Percentiles rank a stretch among this genome's conserved stretches.
These are phyloP conservation scores for Nesogale talazaci DNA, from an alignment of 2,113 vertebrate species.

Conservation along the genomic window DNA sequence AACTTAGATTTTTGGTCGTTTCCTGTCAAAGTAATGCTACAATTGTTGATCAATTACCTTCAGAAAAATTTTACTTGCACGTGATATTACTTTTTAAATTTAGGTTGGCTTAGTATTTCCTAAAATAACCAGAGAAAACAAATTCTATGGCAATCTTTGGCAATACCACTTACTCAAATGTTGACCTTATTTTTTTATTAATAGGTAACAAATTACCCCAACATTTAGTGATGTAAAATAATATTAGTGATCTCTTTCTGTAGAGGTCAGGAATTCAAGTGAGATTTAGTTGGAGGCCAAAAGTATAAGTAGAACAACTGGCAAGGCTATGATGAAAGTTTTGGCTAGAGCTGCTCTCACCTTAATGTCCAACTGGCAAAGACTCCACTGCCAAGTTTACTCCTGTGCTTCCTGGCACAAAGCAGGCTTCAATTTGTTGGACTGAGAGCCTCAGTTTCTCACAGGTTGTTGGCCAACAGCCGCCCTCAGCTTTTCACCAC, in stretches of 20 bases:
- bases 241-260: neutral
- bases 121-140: neutral
- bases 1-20: too few species aligned
- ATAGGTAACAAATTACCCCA: neutral
- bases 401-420: neutral
- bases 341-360: neutral
- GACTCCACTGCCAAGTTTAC: neutral
- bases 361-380: neutral
- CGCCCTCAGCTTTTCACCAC: neutral
- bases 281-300: neutral
- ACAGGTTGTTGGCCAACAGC: neutral
- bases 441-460: neutral
- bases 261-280: neutral
- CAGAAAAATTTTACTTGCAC: too few species aligned
- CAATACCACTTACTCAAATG: neutral
- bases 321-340: neutral
- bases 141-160: neutral
- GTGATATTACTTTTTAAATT: too few species aligned
- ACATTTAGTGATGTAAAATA: neutral
- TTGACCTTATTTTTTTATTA: neutral
- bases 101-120: too few species aligned
- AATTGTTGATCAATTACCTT: too few species aligned
- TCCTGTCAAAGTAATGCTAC: too few species aligned
- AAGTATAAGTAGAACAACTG: neutral
- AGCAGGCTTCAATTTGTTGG: neutral